Percentiles rank a stretch among this genome's conserved stretches.
Conservation (phyloP, 2,113 vertebrate genomes). For the Ancistrus triradiatus region DNA sequence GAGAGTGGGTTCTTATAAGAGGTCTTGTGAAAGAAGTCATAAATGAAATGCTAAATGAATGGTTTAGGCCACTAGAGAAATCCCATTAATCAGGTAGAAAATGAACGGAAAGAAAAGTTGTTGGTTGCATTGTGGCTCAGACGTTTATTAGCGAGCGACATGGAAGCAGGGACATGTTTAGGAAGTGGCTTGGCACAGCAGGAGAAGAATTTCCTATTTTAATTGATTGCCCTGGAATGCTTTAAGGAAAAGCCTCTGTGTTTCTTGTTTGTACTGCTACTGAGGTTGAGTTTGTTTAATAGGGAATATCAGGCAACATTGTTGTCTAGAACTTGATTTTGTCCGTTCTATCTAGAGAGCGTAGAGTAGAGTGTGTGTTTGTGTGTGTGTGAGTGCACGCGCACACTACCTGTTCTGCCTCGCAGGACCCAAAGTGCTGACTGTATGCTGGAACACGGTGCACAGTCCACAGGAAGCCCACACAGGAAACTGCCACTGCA, state of each 20-base stretch:
- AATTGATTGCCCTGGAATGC: slow-evolving; percentile 35
- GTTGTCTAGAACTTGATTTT: not conserved
- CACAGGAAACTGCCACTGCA: slow-evolving; percentile 59
- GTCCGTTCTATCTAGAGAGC: not conserved
- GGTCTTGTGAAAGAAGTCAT: slow-evolving; percentile 15
- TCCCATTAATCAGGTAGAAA: slow-evolving; percentile 4
- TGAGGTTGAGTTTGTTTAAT: not conserved
- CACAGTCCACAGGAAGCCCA: slow-evolving; percentile 59
- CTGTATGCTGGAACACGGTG: slow-evolving; percentile 48
- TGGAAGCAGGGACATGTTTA: slow-evolving; percentile 41
- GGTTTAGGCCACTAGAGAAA: slow-evolving; percentile 1
- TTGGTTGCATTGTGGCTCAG: slow-evolving; percentile 21
- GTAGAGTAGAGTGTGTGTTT: slow-evolving; percentile 30
- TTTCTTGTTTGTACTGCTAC: slow-evolving; percentile 21
- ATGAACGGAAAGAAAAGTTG: slow-evolving; percentile 6
- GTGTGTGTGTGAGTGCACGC: slow-evolving; percentile 20
- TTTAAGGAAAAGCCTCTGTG: slow-evolving; percentile 48
- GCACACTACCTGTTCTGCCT: slow-evolving; percentile 52
- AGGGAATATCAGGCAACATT: not conserved
- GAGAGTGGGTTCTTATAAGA: no score
- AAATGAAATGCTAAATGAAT: not conserved
- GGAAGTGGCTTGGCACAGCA: slow-evolving; percentile 48
- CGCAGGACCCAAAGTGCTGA: slow-evolving; percentile 48
- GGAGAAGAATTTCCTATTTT: slow-evolving; percentile 54
- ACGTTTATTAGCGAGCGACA: slow-evolving; percentile 45